Evolutionary conservation across 2,888 invertebrate genomes (phyloP), one percentile per base, ranked within the genome.

Genomic region (Lepidocyrtoides sp.): DNA sequence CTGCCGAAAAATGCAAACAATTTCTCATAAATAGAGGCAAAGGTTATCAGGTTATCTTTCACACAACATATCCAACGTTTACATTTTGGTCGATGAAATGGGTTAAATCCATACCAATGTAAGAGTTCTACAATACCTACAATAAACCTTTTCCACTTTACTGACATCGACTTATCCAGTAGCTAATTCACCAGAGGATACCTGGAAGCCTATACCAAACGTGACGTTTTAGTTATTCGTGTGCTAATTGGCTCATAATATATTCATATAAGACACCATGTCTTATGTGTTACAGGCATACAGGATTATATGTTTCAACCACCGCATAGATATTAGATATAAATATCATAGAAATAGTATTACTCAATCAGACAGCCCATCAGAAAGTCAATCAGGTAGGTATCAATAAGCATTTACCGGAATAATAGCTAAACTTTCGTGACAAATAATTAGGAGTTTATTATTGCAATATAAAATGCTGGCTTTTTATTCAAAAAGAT

Each of bases 11-110:
- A 32, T 32, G 66, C 17, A 0, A n/a, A 5, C 10, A 14, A 69
- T 26, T 60, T 60, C 1, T 23, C 60, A 60, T 23, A 54, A 54
- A 44, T 44, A 8, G 2, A 12, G 2, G 12, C 57, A 57, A 60
- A 60, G 60, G 60, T 60, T 12, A 60, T 60, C 26, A 60, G 60
- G 60, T 60, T 23, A 60, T 60, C 60, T 57, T 4, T 57, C 20
- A n/a, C n/a, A n/a, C n/a, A n/a, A n/a, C n/a, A n/a, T 17, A 20
- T 2, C 20, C 20, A 4, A 57, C 3, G 2, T 20, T 26, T 60
- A 10, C 12, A 4, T 8, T 8, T 17, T 60, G 0, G 20, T 26
- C 10, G 3, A 23, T 2, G 60, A 60, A 51, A n/a, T 17, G 23
- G n/a, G n/a, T n/a, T n/a, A n/a, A n/a, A n/a, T n/a, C n/a, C n/a